Base-by-base conservation (phyloP, 1,140 invertebrate species). In the Bombus turneri region DNA sequence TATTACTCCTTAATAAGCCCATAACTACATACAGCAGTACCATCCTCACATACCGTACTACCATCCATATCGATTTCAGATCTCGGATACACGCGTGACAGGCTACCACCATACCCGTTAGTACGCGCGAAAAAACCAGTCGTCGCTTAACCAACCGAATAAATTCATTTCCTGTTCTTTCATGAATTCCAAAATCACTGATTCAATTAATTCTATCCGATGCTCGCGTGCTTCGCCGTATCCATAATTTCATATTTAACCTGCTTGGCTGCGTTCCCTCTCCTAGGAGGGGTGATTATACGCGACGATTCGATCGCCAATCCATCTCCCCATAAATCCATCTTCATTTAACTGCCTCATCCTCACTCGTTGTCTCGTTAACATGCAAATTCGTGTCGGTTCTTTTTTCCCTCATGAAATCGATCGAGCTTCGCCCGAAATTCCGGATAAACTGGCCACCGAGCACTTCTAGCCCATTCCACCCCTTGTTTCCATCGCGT, bases 231-330 rank as follows among this genome's bases (percentile, higher is more conserved):
- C 37, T 8, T 4, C 47, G 47, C 13, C 39, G 76, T 85, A 85
- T 85, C 83, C 76, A 85, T 85, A 85, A 85, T 80, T 85, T 85
- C 68, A 53, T 85, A 80, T 85, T 85, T 72, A 85, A 72, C 66
- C 83, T 80, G 83, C 76, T 85, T 80, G 68, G 76, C 39, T 80
- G 76, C 3, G 39, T 64, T 31, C 76, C 22, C 74, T n/a, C n/a
- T 57, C 68, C 75, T 71, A 59, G 25, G n/a, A 25, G 39, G 18
- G 43, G 72, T 22, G 64, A 84, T 84, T 72, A 84, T 62, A 59
- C 37, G 74, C 66, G 75, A 72, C 47, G 47, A 43, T 43, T 69
- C 43, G 76, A 43, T 79, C 37, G 41, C 41, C 22, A 53, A 71
- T 59, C n/a, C 39, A 62, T 15, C 34, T 62, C 62, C 18, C 15